Percentiles rank a stretch among this genome's conserved stretches.
Evolutionary conservation across 2,888 invertebrate species (phyloP).

Genomic region (Neoascia interrupta): DNA sequence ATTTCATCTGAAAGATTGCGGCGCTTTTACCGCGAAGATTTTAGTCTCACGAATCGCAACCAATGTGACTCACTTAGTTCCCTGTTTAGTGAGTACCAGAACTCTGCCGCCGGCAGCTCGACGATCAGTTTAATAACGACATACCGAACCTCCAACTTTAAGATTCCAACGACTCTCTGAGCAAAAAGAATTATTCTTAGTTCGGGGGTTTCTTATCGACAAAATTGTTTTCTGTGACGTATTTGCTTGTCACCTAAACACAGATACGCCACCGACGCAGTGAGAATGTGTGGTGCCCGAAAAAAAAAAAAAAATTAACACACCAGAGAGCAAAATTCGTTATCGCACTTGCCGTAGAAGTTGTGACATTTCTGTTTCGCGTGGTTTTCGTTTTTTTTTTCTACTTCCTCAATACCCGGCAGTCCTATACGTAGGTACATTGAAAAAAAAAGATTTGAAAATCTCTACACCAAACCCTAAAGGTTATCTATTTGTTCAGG

Average conservation of each 20-base stretch:
- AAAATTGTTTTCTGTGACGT: slow-evolving; percentile 49
- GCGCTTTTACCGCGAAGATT: too few species aligned
- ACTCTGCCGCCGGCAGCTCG: neutral
- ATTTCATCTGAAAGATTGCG: too few species aligned
- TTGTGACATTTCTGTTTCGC: slow-evolving; percentile 40
- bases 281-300: slow-evolving; percentile 6
- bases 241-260: slow-evolving; percentile 34
- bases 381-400: slow-evolving; percentile 27
- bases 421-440: too few species aligned
- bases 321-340: slow-evolving; percentile 28
- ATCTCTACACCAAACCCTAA: slow-evolving; percentile 31
- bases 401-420: neutral
- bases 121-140: slow-evolving; percentile 46
- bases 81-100: neutral
- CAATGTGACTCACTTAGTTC: slow-evolving; percentile 28
- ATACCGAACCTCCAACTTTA: slow-evolving; percentile 20
- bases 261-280: slow-evolving; percentile 22
- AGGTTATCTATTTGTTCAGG: slow-evolving; percentile 50
- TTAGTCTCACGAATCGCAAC: neutral
- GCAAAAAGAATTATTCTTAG: slow-evolving; percentile 13
- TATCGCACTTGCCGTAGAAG: slow-evolving; percentile 39
- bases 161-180: too few species aligned
- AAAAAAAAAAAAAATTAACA: too few species aligned
- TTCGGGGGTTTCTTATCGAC: slow-evolving; percentile 33
- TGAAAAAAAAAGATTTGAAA: slow-evolving; percentile 22